These are phyloP conservation scores for Acanthurus leucopareius DNA, from an alignment of 2,797 vertebrate genomes.

Conservation along the genomic window DNA sequence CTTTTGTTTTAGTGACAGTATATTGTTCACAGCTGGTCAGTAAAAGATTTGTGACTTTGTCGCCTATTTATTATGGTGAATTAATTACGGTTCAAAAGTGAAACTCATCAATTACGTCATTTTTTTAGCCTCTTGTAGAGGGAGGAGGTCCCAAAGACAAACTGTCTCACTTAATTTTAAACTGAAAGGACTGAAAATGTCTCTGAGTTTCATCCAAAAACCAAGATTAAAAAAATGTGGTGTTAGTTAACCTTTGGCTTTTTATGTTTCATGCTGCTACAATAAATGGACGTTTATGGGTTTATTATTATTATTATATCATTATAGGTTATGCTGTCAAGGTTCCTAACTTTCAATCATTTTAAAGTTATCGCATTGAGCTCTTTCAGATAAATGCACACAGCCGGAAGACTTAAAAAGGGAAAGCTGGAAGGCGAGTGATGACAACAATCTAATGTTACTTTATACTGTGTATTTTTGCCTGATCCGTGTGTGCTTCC, in stretches of 20 bases:
- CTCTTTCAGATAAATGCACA: constrained; percentile 32
- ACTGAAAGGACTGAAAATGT: too few relatives aligned
- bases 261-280: constrained; percentile 10
- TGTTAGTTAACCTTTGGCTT: background rate
- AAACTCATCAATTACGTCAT: too few relatives aligned
- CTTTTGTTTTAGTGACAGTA: constrained; percentile 23
- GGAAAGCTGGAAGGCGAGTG: constrained; percentile 35
- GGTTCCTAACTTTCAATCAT: constrained; percentile 18
- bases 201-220: too few relatives aligned
- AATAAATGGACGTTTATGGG: background rate
- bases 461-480: constrained; percentile 39
- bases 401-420: too few relatives aligned
- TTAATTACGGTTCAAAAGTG: too few relatives aligned
- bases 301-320: too few relatives aligned
- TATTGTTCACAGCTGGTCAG: constrained; percentile 41
- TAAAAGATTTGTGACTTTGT: constrained; percentile 18
- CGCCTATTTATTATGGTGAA: background rate
- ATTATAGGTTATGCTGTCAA: background rate
- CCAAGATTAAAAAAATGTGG: too few relatives aligned
- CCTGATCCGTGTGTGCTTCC: constrained; percentile 39
- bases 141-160: too few relatives aligned
- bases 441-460: constrained; percentile 42
- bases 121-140: too few relatives aligned
- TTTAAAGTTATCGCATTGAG: constrained; percentile 4
- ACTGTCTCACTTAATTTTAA: too few relatives aligned